phyloP scores from a whole-genome alignment of 2,113 vertebrate species.

The Sylvietta virens region DNA sequence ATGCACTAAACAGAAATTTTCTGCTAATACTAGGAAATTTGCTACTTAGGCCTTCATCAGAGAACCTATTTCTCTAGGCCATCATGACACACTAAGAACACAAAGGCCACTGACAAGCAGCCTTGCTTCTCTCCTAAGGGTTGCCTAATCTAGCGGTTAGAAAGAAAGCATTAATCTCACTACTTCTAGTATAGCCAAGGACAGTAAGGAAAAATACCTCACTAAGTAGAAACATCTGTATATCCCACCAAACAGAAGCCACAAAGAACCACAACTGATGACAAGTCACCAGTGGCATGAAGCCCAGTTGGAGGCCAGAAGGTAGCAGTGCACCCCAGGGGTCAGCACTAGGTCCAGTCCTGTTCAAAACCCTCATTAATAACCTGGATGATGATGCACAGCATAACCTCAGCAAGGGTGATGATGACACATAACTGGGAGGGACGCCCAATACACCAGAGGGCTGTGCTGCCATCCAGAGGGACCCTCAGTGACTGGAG shows the following conservation, averaged over 20 bases:
- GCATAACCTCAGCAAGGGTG: not conserved
- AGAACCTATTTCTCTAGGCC: not conserved
- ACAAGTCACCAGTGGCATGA: not conserved
- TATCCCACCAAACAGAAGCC: not conserved
- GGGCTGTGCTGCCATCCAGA: not conserved
- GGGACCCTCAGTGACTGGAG: not conserved
- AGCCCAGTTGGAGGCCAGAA: not conserved
- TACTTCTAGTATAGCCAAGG: not conserved
- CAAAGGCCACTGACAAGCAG: not conserved
- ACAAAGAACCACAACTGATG: not conserved
- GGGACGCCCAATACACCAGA: accelerated
- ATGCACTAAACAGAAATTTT: not conserved
- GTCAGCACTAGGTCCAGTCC: not conserved
- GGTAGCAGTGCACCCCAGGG: not conserved
- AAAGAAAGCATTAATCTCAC: not conserved
- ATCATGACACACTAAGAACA: not conserved
- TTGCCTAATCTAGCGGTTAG: not conserved
- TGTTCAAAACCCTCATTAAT: not conserved
- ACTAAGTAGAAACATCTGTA: not conserved
- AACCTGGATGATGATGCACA: not conserved
- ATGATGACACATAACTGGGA: not conserved
- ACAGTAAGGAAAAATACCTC: not conserved
- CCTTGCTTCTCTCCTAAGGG: not conserved
- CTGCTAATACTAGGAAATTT: not conserved
- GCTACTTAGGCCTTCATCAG: not conserved